Percentiles rank a stretch among this genome's conserved stretches.
Evolutionary conservation across 2,888 invertebrate species (phyloP).

Genomic region (Dendrolimus houi): DNA sequence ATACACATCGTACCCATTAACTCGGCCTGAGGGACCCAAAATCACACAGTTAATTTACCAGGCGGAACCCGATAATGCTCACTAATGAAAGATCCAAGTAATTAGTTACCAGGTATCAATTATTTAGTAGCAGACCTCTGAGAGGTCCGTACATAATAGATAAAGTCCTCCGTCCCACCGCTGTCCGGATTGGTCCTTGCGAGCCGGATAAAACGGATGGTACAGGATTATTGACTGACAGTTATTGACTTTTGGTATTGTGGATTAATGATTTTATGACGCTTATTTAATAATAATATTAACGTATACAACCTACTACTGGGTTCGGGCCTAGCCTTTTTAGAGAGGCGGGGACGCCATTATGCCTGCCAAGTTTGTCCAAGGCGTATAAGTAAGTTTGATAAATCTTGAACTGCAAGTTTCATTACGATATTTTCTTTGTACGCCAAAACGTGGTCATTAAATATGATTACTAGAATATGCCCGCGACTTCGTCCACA

Average conservation of each 20-base stretch:
- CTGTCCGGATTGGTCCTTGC: background rate
- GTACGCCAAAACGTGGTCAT: too few relatives aligned
- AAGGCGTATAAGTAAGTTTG: too few relatives aligned
- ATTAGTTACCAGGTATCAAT: slow-evolving; percentile 50
- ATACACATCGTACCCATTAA: slow-evolving; percentile 18
- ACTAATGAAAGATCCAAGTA: slow-evolving; percentile 39
- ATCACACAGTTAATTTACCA: slow-evolving; percentile 5
- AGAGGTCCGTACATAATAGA: background rate
- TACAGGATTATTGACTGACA: background rate
- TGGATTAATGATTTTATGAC: too few relatives aligned
- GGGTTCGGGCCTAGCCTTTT: too few relatives aligned
- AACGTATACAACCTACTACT: too few relatives aligned
- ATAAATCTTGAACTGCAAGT: too few relatives aligned
- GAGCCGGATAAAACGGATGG: background rate
- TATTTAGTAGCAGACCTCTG: slow-evolving; percentile 27
- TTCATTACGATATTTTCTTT: too few relatives aligned
- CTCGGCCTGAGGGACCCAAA: slow-evolving; percentile 19
- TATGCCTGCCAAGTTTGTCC: too few relatives aligned
- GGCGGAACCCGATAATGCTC: slow-evolving; percentile 22
- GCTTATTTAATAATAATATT: too few relatives aligned
- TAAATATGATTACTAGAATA: too few relatives aligned
- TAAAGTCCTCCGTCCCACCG: background rate
- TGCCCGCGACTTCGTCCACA: too few relatives aligned
- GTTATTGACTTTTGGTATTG: background rate
- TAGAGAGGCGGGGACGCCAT: too few relatives aligned